Evolutionary conservation across 2,113 vertebrate species (phyloP).

Genomic region (Trogon melanurus): DNA sequence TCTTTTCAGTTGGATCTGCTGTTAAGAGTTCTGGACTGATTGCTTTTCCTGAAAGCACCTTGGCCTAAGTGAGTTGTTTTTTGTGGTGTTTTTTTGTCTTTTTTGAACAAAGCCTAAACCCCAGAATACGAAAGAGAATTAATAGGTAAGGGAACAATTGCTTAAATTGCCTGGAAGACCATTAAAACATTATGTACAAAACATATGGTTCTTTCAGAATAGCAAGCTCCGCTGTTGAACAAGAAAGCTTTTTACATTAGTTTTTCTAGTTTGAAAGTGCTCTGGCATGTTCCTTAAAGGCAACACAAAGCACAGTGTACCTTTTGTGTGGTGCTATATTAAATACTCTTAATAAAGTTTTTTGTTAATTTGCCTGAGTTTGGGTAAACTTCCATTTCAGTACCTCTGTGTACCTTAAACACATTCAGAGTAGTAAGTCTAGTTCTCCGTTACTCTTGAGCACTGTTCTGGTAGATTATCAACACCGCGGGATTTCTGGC

Average conservation of each 20-base stretch:
- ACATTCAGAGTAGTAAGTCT: not conserved
- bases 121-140: not conserved
- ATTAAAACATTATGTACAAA: not conserved
- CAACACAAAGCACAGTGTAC: constrained; percentile 38
- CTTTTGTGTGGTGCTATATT: constrained; percentile 56
- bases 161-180: not conserved
- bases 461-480: not conserved
- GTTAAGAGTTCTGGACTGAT: not conserved
- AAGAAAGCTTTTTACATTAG: constrained; percentile 34
- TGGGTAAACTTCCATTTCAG: not conserved
- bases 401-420: not conserved
- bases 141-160: not conserved
- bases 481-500: not conserved
- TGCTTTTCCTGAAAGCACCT: not conserved
- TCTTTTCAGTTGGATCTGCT: not conserved
- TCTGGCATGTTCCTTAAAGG: constrained; percentile 32
- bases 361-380: constrained; percentile 47
- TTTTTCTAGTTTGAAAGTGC: constrained; percentile 37
- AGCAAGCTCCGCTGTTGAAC: not conserved
- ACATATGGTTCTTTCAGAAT: constrained; percentile 5
- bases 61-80: not conserved
- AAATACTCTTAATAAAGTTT: constrained; percentile 32
- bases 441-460: not conserved
- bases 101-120: not conserved
- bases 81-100: not conserved